Evolutionary conservation across 2,113 vertebrate genomes (phyloP).

Genomic region (Oreochromis niloticus): DNA sequence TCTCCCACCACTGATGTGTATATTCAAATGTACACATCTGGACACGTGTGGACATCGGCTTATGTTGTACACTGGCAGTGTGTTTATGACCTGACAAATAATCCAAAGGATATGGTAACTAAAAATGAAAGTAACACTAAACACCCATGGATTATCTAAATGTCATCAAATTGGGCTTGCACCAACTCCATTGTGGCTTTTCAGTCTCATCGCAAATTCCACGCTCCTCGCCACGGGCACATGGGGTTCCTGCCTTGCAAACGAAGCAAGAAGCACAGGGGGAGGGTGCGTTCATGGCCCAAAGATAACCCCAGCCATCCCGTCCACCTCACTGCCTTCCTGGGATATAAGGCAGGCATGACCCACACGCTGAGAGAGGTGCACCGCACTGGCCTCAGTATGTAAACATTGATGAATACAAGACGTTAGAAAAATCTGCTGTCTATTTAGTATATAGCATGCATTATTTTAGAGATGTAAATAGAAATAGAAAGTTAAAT

Average conservation of each 20-base stretch:
- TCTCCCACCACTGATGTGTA: background rate
- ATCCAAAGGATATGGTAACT: background rate
- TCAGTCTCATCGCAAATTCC: slow-evolving; percentile 96
- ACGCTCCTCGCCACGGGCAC: slow-evolving; percentile 91
- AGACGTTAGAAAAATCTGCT: background rate
- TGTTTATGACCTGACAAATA: background rate
- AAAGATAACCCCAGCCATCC: slow-evolving; percentile 87
- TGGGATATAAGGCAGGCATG: slow-evolving; percentile 98
- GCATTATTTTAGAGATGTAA: background rate
- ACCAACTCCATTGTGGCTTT: background rate
- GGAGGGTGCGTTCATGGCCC: slow-evolving; percentile 94
- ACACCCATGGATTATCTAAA: background rate
- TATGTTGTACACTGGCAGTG: background rate
- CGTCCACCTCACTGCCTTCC: slow-evolving; percentile 89
- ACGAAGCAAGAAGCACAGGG: slow-evolving; percentile 84
- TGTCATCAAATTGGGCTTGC: background rate
- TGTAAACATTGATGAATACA: slow-evolving; percentile 36
- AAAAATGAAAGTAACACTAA: background rate
- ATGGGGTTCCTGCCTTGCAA: slow-evolving; percentile 93
- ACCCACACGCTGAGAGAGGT: slow-evolving; percentile 93
- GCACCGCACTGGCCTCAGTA: slow-evolving; percentile 89
- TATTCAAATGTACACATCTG: background rate
- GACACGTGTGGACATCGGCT: background rate
- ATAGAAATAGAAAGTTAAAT: background rate
- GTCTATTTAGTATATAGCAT: background rate